phyloP scores from a whole-genome alignment of 2,888 invertebrate species.

The Bedellia somnulentella region DNA sequence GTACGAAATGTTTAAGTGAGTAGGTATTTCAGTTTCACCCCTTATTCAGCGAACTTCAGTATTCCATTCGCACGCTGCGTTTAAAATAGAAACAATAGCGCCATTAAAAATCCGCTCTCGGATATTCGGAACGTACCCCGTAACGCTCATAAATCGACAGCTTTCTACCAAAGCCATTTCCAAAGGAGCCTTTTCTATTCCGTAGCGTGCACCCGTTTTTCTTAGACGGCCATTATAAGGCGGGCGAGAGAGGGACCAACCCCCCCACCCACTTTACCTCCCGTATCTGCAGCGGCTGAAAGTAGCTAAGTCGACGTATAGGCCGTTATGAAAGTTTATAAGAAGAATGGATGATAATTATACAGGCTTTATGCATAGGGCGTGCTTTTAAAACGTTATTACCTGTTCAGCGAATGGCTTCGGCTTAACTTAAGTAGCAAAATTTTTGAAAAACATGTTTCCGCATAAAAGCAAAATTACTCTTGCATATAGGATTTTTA shows the following conservation, averaged over 20 bases:
- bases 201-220: conserved; percentile 57
- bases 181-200: conserved; percentile 61
- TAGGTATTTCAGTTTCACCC: too few species aligned
- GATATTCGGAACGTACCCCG: conserved; percentile 56
- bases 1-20: too few species aligned
- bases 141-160: conserved; percentile 55
- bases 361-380: conserved; percentile 45
- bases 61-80: conserved; percentile 54
- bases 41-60: conserved; percentile 26
- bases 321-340: conserved; percentile 61
- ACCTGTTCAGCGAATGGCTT: conserved; percentile 15
- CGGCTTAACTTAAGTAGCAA: too few species aligned
- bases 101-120: conserved; percentile 59
- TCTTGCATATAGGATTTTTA: too few species aligned
- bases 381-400: conserved; percentile 49
- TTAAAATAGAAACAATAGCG: conserved; percentile 59
- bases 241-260: conserved; percentile 22
- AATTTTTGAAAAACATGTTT: too few species aligned
- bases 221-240: conserved; percentile 56
- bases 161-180: conserved; percentile 60
- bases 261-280: conserved; percentile 6
- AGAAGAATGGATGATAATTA: conserved; percentile 61
- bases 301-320: conserved; percentile 60
- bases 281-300: conserved; percentile 28
- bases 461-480: too few species aligned